phyloP scores from a whole-genome alignment of 2,113 vertebrate genomes.

The Menura novaehollandiae region DNA sequence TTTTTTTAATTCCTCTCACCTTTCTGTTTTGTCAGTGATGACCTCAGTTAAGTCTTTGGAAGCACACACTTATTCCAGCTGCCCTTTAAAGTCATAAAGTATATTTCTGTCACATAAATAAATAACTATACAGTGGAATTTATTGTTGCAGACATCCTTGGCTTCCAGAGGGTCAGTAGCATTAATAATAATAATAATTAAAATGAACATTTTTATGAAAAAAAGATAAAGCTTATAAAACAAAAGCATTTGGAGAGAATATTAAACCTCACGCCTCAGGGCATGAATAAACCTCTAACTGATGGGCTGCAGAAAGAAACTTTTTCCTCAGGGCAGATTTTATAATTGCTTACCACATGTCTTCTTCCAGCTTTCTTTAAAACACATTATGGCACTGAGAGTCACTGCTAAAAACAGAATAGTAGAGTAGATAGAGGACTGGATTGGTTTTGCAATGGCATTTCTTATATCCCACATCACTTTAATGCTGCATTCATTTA shows the following conservation, averaged over 20 bases:
- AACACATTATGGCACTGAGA: neutral
- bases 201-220: neutral
- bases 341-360: slow-evolving; percentile 3
- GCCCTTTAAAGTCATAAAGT: neutral
- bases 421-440: neutral
- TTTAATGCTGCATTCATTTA: neutral
- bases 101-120: neutral
- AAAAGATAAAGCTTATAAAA: neutral
- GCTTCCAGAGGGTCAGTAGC: neutral
- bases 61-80: neutral
- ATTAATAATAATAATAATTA: neutral
- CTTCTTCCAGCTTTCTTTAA: slow-evolving; percentile 14
- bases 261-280: neutral
- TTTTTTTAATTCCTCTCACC: neutral
- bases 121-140: neutral
- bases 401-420: slow-evolving; percentile 4
- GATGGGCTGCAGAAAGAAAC: neutral
- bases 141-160: neutral
- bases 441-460: neutral
- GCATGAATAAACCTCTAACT: neutral
- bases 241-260: neutral
- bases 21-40: neutral
- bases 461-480: neutral
- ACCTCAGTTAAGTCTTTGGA: neutral
- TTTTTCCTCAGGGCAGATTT: slow-evolving; percentile 11